A percentile compares a stretch with the other conserved stretches of the same genome.
Evolutionary conservation across 2,797 vertebrate genomes (phyloP).

Genomic region (Lepus oiostolus): DNA sequence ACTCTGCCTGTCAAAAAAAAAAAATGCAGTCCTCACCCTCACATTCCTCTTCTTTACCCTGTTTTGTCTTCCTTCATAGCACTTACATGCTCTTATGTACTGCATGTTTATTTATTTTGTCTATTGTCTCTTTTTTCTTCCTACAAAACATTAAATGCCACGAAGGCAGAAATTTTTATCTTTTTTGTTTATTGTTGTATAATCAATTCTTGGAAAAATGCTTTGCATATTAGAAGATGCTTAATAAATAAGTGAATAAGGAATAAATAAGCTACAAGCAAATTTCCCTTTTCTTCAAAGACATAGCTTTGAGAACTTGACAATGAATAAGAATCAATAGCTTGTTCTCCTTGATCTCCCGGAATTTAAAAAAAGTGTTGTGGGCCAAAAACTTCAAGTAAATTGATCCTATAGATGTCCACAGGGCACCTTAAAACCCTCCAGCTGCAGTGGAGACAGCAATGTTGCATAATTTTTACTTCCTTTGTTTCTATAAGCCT

Average conservation of each 20-base stretch:
- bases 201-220: not conserved
- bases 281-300: not conserved
- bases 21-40: too few species aligned
- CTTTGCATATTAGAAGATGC: not conserved
- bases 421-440: not conserved
- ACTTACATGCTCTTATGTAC: not conserved
- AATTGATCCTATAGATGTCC: not conserved
- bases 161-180: not conserved
- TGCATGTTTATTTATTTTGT: not conserved
- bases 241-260: constrained; percentile 8
- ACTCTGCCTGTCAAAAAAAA: too few species aligned
- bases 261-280: not conserved
- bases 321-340: not conserved
- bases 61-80: not conserved
- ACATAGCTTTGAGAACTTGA: not conserved
- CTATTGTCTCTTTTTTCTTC: not conserved
- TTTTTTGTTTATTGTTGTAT: not conserved
- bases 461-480: not conserved
- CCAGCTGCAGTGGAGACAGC: not conserved
- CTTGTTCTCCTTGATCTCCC: not conserved
- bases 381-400: not conserved
- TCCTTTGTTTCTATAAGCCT: not conserved
- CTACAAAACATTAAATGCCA: not conserved
- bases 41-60: not conserved
- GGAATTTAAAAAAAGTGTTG: not conserved